Evolutionary conservation across 2,113 vertebrate genomes (phyloP).

Genomic region (Osmerus mordax): DNA sequence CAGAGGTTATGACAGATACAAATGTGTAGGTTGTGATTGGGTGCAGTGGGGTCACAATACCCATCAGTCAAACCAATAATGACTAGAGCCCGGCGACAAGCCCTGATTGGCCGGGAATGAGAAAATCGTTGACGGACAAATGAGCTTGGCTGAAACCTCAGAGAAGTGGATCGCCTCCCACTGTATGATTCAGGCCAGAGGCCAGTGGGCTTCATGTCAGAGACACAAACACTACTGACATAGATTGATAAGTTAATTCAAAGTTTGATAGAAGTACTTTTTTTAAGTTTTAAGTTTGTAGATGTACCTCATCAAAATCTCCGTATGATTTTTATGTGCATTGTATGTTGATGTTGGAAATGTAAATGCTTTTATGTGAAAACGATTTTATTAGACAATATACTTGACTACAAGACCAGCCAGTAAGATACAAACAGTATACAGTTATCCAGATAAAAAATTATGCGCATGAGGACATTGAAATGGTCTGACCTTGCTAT

Average conservation of each 20-base stretch:
- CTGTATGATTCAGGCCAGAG: not conserved
- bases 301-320: no score
- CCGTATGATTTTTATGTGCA: no score
- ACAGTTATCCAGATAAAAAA: no score
- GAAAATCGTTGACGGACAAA: conserved; percentile 4
- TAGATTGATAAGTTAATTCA: not conserved
- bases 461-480: no score
- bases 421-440: no score
- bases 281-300: no score
- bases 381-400: no score
- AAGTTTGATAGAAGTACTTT: not conserved
- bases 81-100: not conserved
- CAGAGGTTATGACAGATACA: conserved; percentile 3
- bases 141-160: not conserved
- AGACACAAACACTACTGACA: not conserved
- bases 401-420: no score
- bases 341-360: no score
- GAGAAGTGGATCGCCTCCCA: not conserved
- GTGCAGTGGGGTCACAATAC: not conserved
- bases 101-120: conserved; percentile 10
- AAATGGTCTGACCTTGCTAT: no score
- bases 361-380: no score
- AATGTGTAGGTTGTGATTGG: not conserved
- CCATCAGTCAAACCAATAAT: conserved; percentile 3
- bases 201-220: not conserved